phyloP scores from a whole-genome alignment of 1,140 invertebrate genomes.

The Eupeodes corollae region DNA sequence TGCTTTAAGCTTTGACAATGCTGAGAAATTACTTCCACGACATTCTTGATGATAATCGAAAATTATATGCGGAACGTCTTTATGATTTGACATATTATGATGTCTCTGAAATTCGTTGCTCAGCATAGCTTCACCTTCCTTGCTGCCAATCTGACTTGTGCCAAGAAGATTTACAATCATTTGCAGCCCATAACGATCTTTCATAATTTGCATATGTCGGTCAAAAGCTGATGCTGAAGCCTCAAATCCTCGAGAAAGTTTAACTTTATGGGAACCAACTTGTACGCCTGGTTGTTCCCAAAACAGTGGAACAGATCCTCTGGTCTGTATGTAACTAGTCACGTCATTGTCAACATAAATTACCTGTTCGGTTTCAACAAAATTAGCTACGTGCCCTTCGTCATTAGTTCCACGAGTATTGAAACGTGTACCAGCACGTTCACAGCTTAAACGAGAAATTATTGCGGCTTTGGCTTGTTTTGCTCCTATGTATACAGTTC shows the following conservation, averaged over 20 bases:
- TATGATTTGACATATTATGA: conserved; percentile 65
- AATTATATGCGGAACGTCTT: conserved; percentile 66
- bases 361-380: conserved; percentile 98
- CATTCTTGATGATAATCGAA: conserved; percentile 92
- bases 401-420: conserved; percentile 98
- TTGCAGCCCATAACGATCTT: conserved; percentile 83
- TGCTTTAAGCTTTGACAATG: conserved; percentile 62
- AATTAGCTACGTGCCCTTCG: conserved; percentile 98
- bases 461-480: conserved; percentile 86
- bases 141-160: conserved; percentile 74
- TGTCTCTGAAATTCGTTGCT: conserved; percentile 90
- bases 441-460: conserved; percentile 90
- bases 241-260: conserved; percentile 89
- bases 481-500: conserved; percentile 89
- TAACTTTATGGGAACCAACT: conserved; percentile 97
- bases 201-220: conserved; percentile 76
- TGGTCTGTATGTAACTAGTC: conserved; percentile 73
- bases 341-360: conserved; percentile 83
- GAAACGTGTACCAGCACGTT: conserved; percentile 90
- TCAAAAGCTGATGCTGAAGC: conserved; percentile 84
- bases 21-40: conserved; percentile 62
- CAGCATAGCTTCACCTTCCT: conserved; percentile 93
- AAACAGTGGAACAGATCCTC: conserved; percentile 95
- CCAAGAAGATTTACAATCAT: conserved; percentile 89
- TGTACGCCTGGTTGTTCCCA: conserved; percentile 99